These are phyloP conservation scores for Dusona sp. DNA, from an alignment of 2,888 invertebrate species.

Conservation along the genomic window DNA sequence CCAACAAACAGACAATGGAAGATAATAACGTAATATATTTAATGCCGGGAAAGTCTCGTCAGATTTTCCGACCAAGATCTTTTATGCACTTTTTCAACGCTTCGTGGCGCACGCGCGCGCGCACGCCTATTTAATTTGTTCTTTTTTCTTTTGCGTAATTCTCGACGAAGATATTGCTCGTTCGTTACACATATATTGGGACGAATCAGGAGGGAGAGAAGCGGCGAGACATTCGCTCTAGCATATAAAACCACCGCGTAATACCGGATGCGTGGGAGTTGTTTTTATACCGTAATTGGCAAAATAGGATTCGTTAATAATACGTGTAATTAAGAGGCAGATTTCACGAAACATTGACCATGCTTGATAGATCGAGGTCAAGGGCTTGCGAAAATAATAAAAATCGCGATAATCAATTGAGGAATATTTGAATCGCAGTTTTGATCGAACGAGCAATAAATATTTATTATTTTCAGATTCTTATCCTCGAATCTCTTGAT, in stretches of 20 bases:
- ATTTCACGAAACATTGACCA: constrained; percentile 55
- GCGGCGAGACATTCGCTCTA: constrained; percentile 14
- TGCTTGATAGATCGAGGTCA: constrained; percentile 37
- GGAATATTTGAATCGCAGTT: not conserved
- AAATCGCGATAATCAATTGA: not conserved
- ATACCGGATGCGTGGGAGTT: constrained; percentile 55
- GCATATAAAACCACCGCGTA: constrained; percentile 46
- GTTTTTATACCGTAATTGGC: constrained; percentile 47
- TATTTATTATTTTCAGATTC: not conserved
- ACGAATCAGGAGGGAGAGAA: not conserved
- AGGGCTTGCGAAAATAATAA: constrained; percentile 20
- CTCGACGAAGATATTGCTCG: constrained; percentile 13
- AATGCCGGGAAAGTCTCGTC: constrained; percentile 62
- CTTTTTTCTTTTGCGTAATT: constrained; percentile 62
- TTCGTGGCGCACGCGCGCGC: constrained; percentile 63
- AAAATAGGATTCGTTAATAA: constrained; percentile 45
- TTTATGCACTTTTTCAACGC: constrained; percentile 68
- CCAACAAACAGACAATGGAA: constrained; percentile 53
- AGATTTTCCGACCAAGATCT: constrained; percentile 65
- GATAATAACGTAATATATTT: constrained; percentile 55
- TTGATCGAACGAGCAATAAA: not conserved
- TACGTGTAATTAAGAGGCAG: constrained; percentile 22
- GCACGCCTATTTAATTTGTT: constrained; percentile 44
- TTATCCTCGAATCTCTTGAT: not conserved
- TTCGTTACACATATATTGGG: constrained; percentile 15